phyloP scores from a whole-genome alignment of 2,797 vertebrate species.

The Adrianichthys oophorus region DNA sequence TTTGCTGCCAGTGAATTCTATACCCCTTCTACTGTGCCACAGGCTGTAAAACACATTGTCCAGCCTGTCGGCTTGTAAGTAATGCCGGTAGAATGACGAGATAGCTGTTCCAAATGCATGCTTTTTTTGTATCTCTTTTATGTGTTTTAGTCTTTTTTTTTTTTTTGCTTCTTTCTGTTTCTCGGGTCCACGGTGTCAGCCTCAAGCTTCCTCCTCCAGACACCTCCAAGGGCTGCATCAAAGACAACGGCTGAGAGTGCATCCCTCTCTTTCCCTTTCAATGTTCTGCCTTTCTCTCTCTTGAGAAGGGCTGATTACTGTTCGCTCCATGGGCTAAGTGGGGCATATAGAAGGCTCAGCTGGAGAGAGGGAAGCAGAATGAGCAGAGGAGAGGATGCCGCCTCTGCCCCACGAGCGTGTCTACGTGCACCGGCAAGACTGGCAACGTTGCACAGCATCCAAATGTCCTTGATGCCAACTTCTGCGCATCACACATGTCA shows the following conservation, averaged over 20 bases:
- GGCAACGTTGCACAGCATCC: conserved; percentile 42
- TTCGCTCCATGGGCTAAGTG: conserved; percentile 79
- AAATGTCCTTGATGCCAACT: conserved; percentile 20
- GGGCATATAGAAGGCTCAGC: conserved; percentile 76
- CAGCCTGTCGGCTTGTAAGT: conserved; percentile 23
- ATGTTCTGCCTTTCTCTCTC: conserved; percentile 63
- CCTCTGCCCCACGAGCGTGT: conserved; percentile 27
- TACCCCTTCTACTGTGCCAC: conserved; percentile 32
- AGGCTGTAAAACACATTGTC: conserved; percentile 24
- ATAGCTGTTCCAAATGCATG: conserved; percentile 33
- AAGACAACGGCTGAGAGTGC: conserved; percentile 60
- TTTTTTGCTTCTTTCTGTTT: conserved; percentile 20
- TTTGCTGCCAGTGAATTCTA: conserved; percentile 23
- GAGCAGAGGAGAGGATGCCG: conserved; percentile 51
- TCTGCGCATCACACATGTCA: conserved; percentile 16
- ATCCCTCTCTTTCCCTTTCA: conserved; percentile 52
- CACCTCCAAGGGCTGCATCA: conserved; percentile 69
- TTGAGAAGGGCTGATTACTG: conserved; percentile 78
- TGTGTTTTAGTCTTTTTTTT: conserved; percentile 17
- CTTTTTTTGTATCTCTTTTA: conserved; percentile 10
- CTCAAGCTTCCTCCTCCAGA: conserved; percentile 61
- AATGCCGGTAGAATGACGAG: conserved; percentile 23
- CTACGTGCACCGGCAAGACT: conserved; percentile 40
- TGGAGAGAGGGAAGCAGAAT: conserved; percentile 45
- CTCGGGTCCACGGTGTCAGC: conserved; percentile 49